These are phyloP conservation scores for Danio tinwini DNA, from an alignment of 2,797 vertebrate genomes.

Conservation along the genomic window DNA sequence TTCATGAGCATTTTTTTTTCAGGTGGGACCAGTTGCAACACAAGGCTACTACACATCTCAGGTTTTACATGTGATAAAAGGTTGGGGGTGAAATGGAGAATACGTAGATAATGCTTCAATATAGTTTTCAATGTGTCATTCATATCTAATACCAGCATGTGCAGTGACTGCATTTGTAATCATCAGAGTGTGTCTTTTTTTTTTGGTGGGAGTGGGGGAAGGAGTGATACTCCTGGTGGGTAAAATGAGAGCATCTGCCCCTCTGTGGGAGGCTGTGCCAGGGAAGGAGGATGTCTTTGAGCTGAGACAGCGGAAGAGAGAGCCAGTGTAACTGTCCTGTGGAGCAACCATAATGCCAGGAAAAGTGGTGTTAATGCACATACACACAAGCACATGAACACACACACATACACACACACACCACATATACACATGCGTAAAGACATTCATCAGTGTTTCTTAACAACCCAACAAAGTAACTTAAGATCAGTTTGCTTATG, in stretches of 20 bases:
- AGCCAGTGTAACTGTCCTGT: conserved; percentile 69
- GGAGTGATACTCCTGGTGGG: conserved; percentile 64
- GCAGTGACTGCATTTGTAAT: conserved; percentile 23
- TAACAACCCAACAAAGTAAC: no score
- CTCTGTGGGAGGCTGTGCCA: conserved; percentile 76
- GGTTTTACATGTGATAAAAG: not conserved
- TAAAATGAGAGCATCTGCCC: conserved; percentile 78
- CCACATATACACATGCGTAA: not conserved
- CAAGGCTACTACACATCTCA: no score
- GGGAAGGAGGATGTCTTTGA: conserved; percentile 72
- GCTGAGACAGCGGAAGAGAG: conserved; percentile 76
- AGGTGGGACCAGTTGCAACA: no score
- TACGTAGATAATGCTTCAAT: not conserved
- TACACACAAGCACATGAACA: not conserved
- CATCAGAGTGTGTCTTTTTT: conserved; percentile 1
- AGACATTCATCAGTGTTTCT: no score
- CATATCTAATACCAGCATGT: conserved; percentile 8
- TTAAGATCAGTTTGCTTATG: no score
- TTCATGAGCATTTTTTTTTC: no score
- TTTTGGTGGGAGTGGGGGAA: conserved; percentile 21
- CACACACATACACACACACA: not conserved
- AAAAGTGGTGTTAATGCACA: conserved; percentile 46
- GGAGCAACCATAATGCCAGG: conserved; percentile 67
- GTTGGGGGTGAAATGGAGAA: not conserved
- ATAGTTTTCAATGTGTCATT: conserved; percentile 2